Percentiles rank a stretch among this genome's conserved stretches.
These are phyloP conservation scores for Macrophya annulata DNA, from an alignment of 2,888 invertebrate genomes.

Conservation along the genomic window DNA sequence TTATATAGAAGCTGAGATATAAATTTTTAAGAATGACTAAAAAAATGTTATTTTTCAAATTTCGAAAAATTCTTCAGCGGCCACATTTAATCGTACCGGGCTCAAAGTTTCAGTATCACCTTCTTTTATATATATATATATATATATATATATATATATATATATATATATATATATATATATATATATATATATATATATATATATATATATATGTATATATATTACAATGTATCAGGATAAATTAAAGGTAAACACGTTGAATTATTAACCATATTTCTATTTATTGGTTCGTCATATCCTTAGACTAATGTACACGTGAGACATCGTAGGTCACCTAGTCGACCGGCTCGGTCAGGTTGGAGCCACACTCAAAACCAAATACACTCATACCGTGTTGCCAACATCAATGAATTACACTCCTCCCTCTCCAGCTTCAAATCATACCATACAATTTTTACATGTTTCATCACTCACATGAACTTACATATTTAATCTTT, in stretches of 20 bases:
- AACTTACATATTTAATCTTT: slow-evolving; percentile 5
- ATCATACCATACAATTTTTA: neutral
- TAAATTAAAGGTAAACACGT: neutral
- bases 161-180: no score
- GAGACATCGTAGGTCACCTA: neutral
- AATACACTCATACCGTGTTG: neutral
- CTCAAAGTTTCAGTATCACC: neutral
- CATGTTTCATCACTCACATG: neutral
- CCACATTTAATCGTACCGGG: neutral
- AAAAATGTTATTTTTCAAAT: neutral
- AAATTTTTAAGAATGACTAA: neutral
- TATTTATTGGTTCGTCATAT: neutral
- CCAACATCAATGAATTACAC: neutral
- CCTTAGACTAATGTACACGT: neutral
- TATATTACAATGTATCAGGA: neutral
- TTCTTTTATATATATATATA: neutral
- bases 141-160: no score
- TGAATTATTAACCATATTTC: neutral
- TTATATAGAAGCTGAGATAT: slow-evolving; percentile 12
- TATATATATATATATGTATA: no score
- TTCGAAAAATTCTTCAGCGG: neutral
- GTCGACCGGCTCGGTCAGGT: neutral
- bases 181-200: no score
- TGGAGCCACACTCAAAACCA: neutral
- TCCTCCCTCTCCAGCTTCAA: neutral